Evolutionary conservation across 2,113 vertebrate genomes (phyloP).

Genomic region (Myrmophylax atrothorax): DNA sequence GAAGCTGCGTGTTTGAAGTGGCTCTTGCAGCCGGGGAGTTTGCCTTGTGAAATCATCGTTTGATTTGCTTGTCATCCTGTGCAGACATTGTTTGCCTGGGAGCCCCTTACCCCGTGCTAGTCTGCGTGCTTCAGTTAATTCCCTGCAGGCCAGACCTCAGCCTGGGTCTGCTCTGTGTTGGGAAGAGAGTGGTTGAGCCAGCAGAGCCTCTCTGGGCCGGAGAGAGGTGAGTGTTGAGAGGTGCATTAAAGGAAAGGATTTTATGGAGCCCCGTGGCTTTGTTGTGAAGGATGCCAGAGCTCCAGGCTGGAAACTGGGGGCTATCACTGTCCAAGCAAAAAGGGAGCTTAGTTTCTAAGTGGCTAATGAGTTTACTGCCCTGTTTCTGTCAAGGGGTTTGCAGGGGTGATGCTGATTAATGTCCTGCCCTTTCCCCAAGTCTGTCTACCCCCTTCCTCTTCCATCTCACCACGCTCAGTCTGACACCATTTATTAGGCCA

Average conservation of each 20-base stretch:
- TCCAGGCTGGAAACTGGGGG: not conserved
- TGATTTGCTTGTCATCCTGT: not conserved
- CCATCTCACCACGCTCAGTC: not conserved
- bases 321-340: not conserved
- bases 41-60: not conserved
- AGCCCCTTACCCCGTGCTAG: not conserved
- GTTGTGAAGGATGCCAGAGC: not conserved
- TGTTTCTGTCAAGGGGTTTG: constrained; percentile 12
- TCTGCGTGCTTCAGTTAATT: not conserved
- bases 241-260: not conserved
- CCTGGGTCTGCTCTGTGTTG: fast-evolving
- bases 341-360: constrained; percentile 34
- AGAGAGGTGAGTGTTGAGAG: not conserved
- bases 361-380: not conserved
- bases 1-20: not conserved
- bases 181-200: not conserved
- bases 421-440: constrained; percentile 5
- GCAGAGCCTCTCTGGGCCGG: not conserved
- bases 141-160: not conserved
- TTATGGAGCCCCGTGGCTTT: not conserved
- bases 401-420: constrained; percentile 22
- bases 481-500: constrained; percentile 43
- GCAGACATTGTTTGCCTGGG: not conserved
- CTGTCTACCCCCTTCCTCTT: constrained; percentile 6
- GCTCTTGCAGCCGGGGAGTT: not conserved